Conservation (phyloP, 2,888 invertebrate species). For the Spicauda simplicius region DNA sequence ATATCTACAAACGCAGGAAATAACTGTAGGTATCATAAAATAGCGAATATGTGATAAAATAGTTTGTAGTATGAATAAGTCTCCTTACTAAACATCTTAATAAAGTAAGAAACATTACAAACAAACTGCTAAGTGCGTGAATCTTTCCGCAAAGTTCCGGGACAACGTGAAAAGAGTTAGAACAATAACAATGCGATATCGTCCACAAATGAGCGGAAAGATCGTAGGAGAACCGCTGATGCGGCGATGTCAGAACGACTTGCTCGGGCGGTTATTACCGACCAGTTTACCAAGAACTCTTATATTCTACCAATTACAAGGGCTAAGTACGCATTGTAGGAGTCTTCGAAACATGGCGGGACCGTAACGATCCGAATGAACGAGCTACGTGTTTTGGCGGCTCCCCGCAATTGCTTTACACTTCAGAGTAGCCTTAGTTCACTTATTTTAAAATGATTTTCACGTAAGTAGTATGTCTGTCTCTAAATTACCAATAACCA, state of each 20-base stretch:
- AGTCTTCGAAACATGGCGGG: conserved; percentile 58
- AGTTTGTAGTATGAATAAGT: too few species aligned
- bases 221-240: conserved; percentile 73
- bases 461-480: background rate
- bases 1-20: too few species aligned
- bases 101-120: conserved; percentile 28
- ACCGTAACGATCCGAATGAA: conserved; percentile 72
- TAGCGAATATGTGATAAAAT: too few species aligned
- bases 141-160: conserved; percentile 31
- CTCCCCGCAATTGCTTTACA: conserved; percentile 70
- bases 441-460: conserved; percentile 40
- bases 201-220: conserved; percentile 65
- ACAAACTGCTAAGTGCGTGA: conserved; percentile 31
- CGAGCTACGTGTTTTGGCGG: conserved; percentile 81
- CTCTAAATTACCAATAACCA: background rate
- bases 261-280: conserved; percentile 66
- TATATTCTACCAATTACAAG: conserved; percentile 45
- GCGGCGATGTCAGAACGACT: conserved; percentile 71
- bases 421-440: conserved; percentile 49
- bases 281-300: conserved; percentile 61
- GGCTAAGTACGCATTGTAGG: conserved; percentile 42
- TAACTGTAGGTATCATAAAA: too few species aligned
- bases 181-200: conserved; percentile 58
- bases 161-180: conserved; percentile 39
- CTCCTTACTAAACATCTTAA: background rate